Evolutionary conservation across 2,797 vertebrate species (phyloP), one percentile per base, ranked within the genome.

Genomic region (Acanthurus leucopareius): DNA sequence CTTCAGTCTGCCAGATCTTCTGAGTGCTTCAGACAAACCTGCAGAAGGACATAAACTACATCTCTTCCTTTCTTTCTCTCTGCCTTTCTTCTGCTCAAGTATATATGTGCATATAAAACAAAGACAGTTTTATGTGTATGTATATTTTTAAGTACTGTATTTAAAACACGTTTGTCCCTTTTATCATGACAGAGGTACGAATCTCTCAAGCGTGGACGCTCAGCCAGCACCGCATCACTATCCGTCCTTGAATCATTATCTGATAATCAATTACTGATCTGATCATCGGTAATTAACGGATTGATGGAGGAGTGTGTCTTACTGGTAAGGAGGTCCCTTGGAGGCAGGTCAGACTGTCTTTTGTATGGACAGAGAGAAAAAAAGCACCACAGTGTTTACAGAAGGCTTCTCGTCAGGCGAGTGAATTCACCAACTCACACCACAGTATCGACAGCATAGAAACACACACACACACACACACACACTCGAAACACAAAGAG

Each of bases 71-170:
- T 61, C 15, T 72, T 45, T 77, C 28, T 54, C 69, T 86, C 84
- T 80, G 81, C 84, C 81, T 88, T 76, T 77, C 44, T 69, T 84
- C 84, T 84, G 83, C 86, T 87, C 84, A 80, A 76, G 69, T 81
- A 35, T 77, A 82, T 75, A 85, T 79, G 73, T 77, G 89, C 87
- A 82, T 71, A 75, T 87, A 80, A 86, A 91, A 90, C 81, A 7
- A 35, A 68, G 58, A 73, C 58, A 3, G 91, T 91, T 93, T 92
- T 90, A 82, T 90, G 80, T 90, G 82, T 90, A 73, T 77, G 58
- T 79, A 73, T 69, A 84, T 61, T 61, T 84, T 76, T 54, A 69
- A 69, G 75, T 88, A 71, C 68, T 86, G 73, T 86, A 73, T 80
- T 79, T 86, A 60, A 89, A 85, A 85, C 81, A 67, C 64, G 69